A percentile compares a stretch with the other conserved stretches of the same genome.
These are phyloP conservation scores for Andrena marginata DNA, from an alignment of 2,888 invertebrate genomes.

Conservation along the genomic window DNA sequence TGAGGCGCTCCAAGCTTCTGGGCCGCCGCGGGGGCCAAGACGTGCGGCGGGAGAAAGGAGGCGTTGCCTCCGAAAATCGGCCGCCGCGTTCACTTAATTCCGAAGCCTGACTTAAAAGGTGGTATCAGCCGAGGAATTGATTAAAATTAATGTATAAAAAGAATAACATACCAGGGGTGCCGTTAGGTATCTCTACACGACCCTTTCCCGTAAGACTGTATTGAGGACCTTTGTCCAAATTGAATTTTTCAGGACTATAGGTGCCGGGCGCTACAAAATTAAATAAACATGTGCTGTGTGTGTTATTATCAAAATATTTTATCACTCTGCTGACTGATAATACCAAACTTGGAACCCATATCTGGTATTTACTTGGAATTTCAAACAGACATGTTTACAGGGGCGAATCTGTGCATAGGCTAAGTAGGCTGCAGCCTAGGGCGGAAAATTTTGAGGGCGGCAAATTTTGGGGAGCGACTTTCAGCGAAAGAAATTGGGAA, in stretches of 20 bases:
- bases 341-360: neutral
- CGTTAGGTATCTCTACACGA: constrained; percentile 82
- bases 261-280: constrained; percentile 67
- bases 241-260: constrained; percentile 70
- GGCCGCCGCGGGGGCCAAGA: no score
- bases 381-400: neutral
- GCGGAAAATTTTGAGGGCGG: no score
- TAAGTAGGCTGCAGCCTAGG: no score
- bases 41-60: no score
- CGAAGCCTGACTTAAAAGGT: no score
- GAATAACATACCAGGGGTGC: constrained; percentile 86
- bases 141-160: neutral
- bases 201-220: constrained; percentile 81
- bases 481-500: no score
- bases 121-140: no score
- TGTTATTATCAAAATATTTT: neutral
- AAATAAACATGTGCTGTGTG: constrained; percentile 6
- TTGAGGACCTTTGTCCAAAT: constrained; percentile 87
- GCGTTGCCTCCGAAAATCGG: no score
- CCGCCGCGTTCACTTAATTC: no score
- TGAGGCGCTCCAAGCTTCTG: no score
- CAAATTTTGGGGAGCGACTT: no score
- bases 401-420: no score
- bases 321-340: neutral
- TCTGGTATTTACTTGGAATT: neutral